Evolutionary conservation across 2,113 vertebrate species (phyloP), one percentile per base, ranked within the genome.

Genomic region (Colossoma macropomum): DNA sequence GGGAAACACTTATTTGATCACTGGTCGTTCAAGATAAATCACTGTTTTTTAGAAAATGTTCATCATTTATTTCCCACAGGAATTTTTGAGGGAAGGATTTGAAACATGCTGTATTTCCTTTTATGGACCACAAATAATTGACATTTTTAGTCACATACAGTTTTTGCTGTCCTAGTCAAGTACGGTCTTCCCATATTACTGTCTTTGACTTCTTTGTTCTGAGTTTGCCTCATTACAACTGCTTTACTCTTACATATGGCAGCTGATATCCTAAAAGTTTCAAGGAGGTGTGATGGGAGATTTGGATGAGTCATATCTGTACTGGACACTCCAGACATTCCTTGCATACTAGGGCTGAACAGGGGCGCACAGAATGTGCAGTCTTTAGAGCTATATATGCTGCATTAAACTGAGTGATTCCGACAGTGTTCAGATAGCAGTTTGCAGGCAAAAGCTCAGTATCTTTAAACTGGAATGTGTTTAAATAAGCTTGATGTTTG

Each of bases 291-390:
- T 71, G 79, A 73, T 65, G 45, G 78, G 71, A 17, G 60, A 74
- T 82, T 78, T 63, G 77, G 79, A 69, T 72, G 73, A 73, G 80
- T 79, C 74, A 63, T 77, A 71, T 78, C 80, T 78, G 80, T 82
- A 75, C 84, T 77, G 68, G 75, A 79, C 69, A 72, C 84, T 82
- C 48, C 84, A 79, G 27, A 82, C 80, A 86, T 86, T 86, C 84
- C 69, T 86, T 71, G 60, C 70, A 82, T 86, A 68, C 80, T 68
- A 56, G 68, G 74, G 68, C 59, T 25, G 48, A 76, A 77, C 75
- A 77, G 54, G 60, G 32, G 23, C 68, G 25, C 66, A 23, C 78
- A 76, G 30, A 81, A 71, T 73, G 45, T 59, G 38, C 38, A 17
- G 27, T 81, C 73, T 77, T 13, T 25, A 38, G 30, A 77, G 73